Base-by-base conservation (phyloP, 2,888 invertebrate species). In the Smittia aterrima region DNA sequence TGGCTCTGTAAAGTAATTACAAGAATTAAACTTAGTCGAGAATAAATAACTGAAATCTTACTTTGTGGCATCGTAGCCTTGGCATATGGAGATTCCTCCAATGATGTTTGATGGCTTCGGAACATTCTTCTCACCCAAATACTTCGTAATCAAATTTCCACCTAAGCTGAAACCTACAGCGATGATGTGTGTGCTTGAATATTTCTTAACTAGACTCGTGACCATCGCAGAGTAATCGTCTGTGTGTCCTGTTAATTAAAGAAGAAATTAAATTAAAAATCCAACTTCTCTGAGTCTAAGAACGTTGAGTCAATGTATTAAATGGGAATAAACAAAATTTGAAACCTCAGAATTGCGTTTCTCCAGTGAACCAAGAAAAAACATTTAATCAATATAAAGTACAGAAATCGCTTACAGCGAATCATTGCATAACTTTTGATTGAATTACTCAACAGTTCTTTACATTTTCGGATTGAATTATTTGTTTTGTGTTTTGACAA, bases 121-220 rank as follows among this genome's bases (percentile, higher is more conserved):
- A 76, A 86, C 83, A 18, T 88, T 87, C 41, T 81, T 81, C 83
- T 96, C 95, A 41, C 96, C 95, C 81, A 96, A 85, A 81, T 95
- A 97, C n/a, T 95, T 95, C n/a, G 95, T 90, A 58, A 96, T 89
- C 76, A 96, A 85, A 84, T 97, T 97, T 24, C 93, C 97, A 62
- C 97, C 97, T 81, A 97, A 88, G 83, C 95, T 95, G 83, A 96
- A 97, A 71, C 97, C 97, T 75, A 96, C 90, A 77, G 92, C 89
- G 76, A 96, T 87, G 75, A 96, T 86, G 80, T 89, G 89, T 53
- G 92, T 91, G 77, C 86, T 86, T 1, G 92, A 89, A 82, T 92
- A 92, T 78, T 90, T 87, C 77, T 88, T 88, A 76, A 87, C 79
- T 76, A 96, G 83, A 81, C 90, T 89, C 75, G 87, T 86, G 68